phyloP scores from a whole-genome alignment of 2,797 vertebrate species.

The Pipistrellus pygmaeus region DNA sequence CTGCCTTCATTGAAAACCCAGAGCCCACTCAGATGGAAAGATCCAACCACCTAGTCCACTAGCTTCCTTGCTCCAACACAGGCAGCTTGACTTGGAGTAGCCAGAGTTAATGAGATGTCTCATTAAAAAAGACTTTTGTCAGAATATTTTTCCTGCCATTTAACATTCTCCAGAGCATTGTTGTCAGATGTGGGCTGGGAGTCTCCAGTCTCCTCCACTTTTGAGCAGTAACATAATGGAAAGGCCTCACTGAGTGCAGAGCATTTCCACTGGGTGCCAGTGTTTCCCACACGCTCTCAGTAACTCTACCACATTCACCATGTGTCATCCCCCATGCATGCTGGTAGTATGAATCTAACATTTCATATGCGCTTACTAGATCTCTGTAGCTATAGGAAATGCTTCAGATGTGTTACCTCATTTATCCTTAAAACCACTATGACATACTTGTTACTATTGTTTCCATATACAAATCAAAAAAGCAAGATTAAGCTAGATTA shows the following conservation, averaged over 20 bases:
- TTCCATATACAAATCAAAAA: background rate
- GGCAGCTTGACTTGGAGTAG: conserved; percentile 81
- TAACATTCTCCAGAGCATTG: conserved; percentile 65
- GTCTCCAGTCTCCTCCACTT: background rate
- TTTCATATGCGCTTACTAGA: fast-evolving
- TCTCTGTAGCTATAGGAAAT: background rate
- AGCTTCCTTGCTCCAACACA: conserved; percentile 65
- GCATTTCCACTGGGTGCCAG: background rate
- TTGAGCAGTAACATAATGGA: fast-evolving
- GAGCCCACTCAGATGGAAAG: conserved; percentile 65
- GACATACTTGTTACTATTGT: background rate
- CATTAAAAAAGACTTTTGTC: conserved; percentile 83
- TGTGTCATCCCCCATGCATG: background rate
- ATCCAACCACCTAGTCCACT: conserved; percentile 62
- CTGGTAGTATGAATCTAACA: background rate
- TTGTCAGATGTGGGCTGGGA: background rate
- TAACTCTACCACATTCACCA: fast-evolving
- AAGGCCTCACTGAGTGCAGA: fast-evolving
- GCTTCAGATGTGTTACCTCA: background rate
- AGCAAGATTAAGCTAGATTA: background rate
- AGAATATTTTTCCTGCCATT: conserved; percentile 67
- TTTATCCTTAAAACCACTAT: background rate
- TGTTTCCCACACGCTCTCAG: background rate
- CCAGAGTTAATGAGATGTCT: conserved; percentile 70
- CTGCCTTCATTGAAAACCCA: conserved; percentile 80